A percentile compares a stretch with the other conserved stretches of the same genome.
Conservation (phyloP, 2,888 invertebrate species). For the Resseliella maxima region DNA sequence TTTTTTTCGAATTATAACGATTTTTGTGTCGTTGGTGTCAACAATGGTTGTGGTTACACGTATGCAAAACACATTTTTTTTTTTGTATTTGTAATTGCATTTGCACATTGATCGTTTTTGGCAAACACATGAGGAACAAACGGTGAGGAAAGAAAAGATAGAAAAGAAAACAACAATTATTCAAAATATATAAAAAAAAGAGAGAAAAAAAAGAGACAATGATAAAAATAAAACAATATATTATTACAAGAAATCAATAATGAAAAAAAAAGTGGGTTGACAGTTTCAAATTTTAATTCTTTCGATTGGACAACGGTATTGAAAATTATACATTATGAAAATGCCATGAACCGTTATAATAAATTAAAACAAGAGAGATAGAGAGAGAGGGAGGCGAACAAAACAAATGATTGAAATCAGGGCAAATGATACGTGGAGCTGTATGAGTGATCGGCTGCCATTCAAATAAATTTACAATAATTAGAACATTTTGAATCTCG, state of each 20-base stretch:
- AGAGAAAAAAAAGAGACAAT: neutral
- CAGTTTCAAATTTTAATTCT: neutral
- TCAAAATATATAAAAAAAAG: conserved; percentile 1
- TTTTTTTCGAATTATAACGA: neutral
- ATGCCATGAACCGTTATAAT: neutral
- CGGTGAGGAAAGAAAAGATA: conserved; percentile 53
- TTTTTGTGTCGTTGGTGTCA: conserved; percentile 51
- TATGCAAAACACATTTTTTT: conserved; percentile 25
- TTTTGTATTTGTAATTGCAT: neutral
- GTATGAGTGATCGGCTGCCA: neutral
- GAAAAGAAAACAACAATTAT: conserved; percentile 45
- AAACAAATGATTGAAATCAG: neutral
- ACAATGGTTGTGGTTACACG: conserved; percentile 27
- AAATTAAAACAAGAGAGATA: neutral
- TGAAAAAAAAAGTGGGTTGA: neutral
- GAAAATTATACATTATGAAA: neutral
- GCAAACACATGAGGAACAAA: conserved; percentile 50
- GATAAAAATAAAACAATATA: neutral
- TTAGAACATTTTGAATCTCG: neutral
- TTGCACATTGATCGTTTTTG: conserved; percentile 22
- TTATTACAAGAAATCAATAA: neutral
- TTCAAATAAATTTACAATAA: neutral
- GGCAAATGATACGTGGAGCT: neutral
- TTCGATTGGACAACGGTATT: neutral
- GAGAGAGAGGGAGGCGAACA: neutral